Percentiles rank a stretch among this genome's conserved stretches.
phyloP scores from a whole-genome alignment of 2,113 vertebrate genomes.

The Ailurus styani region DNA sequence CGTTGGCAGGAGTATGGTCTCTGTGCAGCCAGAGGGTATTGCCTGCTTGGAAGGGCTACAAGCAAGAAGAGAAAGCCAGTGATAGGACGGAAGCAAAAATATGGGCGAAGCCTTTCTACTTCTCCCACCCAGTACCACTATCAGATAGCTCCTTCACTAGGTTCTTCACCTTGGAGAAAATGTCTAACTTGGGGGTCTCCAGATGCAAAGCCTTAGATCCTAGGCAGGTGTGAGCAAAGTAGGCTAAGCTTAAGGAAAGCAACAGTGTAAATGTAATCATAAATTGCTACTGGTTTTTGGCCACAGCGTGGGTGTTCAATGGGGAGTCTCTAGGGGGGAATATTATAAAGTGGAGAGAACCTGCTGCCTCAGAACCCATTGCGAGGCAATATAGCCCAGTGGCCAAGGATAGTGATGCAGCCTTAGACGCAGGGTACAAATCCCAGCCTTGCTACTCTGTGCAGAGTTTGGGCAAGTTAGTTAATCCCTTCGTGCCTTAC shows the following conservation, averaged over 20 bases:
- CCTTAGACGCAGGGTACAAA: no score
- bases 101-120: background rate
- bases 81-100: background rate
- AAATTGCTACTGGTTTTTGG: background rate
- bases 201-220: background rate
- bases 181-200: background rate
- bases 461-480: background rate
- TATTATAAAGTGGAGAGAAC: background rate
- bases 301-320: background rate
- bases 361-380: accelerated
- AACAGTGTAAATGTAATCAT: background rate
- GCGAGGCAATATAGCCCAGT: accelerated
- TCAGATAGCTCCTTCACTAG: background rate
- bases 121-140: background rate
- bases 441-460: background rate
- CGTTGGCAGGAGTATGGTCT: background rate
- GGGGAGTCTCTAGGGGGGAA: background rate
- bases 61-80: background rate
- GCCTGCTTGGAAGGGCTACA: background rate
- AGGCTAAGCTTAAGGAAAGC: background rate
- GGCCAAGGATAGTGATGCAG: background rate
- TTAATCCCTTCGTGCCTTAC: background rate
- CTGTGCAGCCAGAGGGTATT: background rate
- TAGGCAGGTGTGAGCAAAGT: background rate
- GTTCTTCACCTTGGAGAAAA: background rate